Conservation (phyloP, 2,888 invertebrate genomes). For the Bellardia bayeri region DNA sequence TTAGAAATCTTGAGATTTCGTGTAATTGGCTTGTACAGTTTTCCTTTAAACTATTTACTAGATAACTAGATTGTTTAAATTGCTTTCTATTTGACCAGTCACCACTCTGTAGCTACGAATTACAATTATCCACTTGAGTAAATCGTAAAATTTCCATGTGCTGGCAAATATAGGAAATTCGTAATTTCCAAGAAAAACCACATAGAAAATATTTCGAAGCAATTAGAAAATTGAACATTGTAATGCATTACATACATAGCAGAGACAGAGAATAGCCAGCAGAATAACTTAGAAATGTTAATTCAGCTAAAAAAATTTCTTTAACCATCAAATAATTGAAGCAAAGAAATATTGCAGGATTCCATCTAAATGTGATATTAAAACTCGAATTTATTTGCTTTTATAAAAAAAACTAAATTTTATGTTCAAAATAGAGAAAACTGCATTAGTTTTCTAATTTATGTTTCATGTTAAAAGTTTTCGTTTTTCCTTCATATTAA, state of each 20-base stretch:
- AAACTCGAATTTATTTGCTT: neutral
- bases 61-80: neutral
- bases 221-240: neutral
- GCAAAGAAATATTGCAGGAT: neutral
- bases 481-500: neutral
- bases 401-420: too few relatives aligned
- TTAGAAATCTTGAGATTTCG: too few relatives aligned
- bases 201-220: neutral
- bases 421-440: neutral
- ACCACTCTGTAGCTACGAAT: neutral
- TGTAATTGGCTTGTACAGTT: too few relatives aligned
- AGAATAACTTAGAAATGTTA: neutral
- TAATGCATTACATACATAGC: neutral
- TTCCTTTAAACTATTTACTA: neutral
- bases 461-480: neutral
- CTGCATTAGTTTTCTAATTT: too few relatives aligned
- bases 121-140: constrained; percentile 7
- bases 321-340: neutral
- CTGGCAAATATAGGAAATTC: neutral
- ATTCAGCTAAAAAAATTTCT: neutral
- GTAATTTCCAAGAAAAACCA: neutral
- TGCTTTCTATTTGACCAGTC: neutral
- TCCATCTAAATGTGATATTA: neutral
- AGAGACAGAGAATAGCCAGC: neutral
- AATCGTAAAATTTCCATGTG: constrained; percentile 1